phyloP scores from a whole-genome alignment of 2,797 vertebrate genomes.

The Meda fulgida region DNA sequence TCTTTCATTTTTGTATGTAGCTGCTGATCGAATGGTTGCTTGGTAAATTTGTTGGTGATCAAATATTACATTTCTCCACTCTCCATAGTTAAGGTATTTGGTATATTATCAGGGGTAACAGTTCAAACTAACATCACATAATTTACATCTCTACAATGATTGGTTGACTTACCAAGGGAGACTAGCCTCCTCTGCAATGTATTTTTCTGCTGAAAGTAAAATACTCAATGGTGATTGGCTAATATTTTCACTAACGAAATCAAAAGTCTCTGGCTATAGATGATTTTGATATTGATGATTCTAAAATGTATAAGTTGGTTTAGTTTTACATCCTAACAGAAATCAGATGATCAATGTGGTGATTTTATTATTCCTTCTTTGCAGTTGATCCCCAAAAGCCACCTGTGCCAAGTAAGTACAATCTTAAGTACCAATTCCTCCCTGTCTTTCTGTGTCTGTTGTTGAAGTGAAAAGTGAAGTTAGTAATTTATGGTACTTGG shows the following conservation, averaged over 20 bases:
- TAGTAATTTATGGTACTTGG: neutral
- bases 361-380: neutral
- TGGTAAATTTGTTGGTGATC: no score
- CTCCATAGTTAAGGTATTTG: no score
- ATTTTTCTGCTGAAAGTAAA: no score
- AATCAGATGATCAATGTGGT: neutral
- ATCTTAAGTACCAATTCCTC: neutral
- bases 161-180: neutral
- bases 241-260: no score
- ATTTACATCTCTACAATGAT: neutral
- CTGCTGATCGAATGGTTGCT: no score
- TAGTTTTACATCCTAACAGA: neutral
- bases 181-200: neutral
- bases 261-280: no score
- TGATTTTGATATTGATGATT: neutral
- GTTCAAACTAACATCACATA: no score
- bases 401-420: neutral
- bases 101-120: no score
- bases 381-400: slow-evolving; percentile 5
- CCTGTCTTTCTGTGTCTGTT: neutral
- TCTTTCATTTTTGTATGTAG: no score
- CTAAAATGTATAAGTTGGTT: neutral
- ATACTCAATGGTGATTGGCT: no score
- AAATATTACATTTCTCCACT: no score
- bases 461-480: neutral